phyloP scores from a whole-genome alignment of 2,888 invertebrate species.

The Ophion costatus region DNA sequence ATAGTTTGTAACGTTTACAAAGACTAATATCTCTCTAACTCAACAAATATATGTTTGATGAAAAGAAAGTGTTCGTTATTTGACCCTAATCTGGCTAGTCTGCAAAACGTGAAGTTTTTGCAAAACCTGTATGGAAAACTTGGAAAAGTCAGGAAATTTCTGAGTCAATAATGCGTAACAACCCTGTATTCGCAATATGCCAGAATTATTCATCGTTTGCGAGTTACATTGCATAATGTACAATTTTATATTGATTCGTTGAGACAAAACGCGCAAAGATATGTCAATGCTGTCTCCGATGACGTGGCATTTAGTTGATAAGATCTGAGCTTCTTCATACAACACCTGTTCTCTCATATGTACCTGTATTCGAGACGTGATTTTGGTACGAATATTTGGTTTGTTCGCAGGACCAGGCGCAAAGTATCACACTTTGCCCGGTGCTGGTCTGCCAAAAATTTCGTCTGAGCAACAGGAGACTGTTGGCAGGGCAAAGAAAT shows the following conservation, averaged over 20 bases:
- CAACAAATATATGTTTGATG: too few species aligned
- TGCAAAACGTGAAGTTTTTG: too few species aligned
- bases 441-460: slow-evolving; percentile 94
- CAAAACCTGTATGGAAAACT: too few species aligned
- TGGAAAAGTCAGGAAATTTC: too few species aligned
- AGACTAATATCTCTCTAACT: too few species aligned
- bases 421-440: slow-evolving; percentile 92
- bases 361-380: not conserved
- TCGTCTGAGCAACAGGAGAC: slow-evolving; percentile 95
- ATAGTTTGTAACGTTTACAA: too few species aligned
- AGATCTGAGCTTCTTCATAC: slow-evolving; percentile 78
- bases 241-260: slow-evolving; percentile 71
- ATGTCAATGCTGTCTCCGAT: slow-evolving; percentile 74
- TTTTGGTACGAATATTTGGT: slow-evolving; percentile 4
- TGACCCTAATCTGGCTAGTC: too few species aligned
- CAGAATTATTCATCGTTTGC: not conserved
- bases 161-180: too few species aligned
- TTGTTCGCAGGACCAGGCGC: slow-evolving; percentile 92
- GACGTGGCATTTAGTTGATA: slow-evolving; percentile 81
- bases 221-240: slow-evolving; percentile 40
- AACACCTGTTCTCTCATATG: too few species aligned
- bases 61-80: too few species aligned
- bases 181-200: too few species aligned
- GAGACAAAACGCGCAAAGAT: slow-evolving; percentile 76
- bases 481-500: slow-evolving; percentile 98